Base-by-base conservation (phyloP, 2,888 invertebrate genomes). In the Spodoptera picta region DNA sequence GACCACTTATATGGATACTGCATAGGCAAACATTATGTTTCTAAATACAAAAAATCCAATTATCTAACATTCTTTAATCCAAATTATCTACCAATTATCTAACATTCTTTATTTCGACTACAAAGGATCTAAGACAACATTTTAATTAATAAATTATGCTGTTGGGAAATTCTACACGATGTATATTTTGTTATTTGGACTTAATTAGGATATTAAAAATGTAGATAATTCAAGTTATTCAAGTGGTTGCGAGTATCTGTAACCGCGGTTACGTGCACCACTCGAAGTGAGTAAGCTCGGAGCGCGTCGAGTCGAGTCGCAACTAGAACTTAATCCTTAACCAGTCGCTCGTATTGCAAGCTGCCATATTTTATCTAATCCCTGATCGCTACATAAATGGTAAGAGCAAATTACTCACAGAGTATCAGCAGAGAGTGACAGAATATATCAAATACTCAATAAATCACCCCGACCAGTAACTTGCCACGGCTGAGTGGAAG, bases 401-500 rank as follows among this genome's bases (percentile, higher is more conserved):
- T 27, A 54, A 56, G 10, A 67, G 55, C 60, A 61, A 61, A 78
- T 77, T 58, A 75, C 51, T 69, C 61, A 68, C 36, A 62, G 44
- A 11, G 23, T 60, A 62, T 55, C 48, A 27, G n/a, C 56, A 12
- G 44, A 23, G 46, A 64, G 46, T 64, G 75, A 65, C 65, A 68
- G 49, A 57, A 74, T 75, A 67, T 60, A 65, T 77, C 71, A 65
- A 65, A 75, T 43, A 23, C 27, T 51, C 49, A 51, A 63, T 70
- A 71, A 68, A 73, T 71, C 65, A 60, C 44, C 44, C 7, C 36
- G 36, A 36, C 6, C 36, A 36, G 6, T 36, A 36, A 36, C 36
- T 36, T 36, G 24, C 42, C 46, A 7, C 43, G 55, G 44, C 23
- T 49, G 36, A 27, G 44, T 5, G 27, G 42, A 36, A 6, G 36